Percentiles rank a stretch among this genome's conserved stretches.
Evolutionary conservation across 2,113 vertebrate species (phyloP).

Genomic region (Phalacrocorax aristotelis): DNA sequence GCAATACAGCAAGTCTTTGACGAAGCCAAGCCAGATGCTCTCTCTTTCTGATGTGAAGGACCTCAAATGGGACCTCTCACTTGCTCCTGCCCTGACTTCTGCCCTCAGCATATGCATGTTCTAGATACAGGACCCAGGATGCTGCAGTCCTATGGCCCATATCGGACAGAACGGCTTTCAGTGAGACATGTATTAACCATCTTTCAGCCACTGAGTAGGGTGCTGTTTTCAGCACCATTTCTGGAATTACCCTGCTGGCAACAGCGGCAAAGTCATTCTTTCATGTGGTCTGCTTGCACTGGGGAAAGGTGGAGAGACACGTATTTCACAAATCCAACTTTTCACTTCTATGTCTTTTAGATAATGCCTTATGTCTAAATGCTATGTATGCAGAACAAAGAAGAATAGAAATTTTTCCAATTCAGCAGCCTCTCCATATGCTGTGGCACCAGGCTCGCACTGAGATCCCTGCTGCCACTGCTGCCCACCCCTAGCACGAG

Average conservation of each 20-base stretch:
- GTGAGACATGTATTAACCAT: background rate
- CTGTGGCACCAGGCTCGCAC: background rate
- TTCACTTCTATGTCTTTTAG: background rate
- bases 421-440: background rate
- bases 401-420: background rate
- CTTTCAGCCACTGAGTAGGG: background rate
- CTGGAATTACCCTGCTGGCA: background rate
- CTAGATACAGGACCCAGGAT: background rate
- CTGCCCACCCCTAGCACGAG: rapidly evolving
- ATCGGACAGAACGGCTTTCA: background rate
- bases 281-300: background rate
- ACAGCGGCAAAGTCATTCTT: background rate
- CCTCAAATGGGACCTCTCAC: background rate
- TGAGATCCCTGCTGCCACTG: background rate
- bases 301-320: background rate
- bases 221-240: background rate
- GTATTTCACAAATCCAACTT: background rate
- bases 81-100: background rate
- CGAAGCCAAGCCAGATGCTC: background rate
- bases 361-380: background rate
- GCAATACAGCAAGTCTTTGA: background rate
- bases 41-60: background rate
- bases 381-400: background rate
- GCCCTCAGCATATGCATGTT: background rate
- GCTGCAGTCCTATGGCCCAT: background rate